Conservation (phyloP, 2,797 vertebrate genomes). For the Pempheris klunzingeri region DNA sequence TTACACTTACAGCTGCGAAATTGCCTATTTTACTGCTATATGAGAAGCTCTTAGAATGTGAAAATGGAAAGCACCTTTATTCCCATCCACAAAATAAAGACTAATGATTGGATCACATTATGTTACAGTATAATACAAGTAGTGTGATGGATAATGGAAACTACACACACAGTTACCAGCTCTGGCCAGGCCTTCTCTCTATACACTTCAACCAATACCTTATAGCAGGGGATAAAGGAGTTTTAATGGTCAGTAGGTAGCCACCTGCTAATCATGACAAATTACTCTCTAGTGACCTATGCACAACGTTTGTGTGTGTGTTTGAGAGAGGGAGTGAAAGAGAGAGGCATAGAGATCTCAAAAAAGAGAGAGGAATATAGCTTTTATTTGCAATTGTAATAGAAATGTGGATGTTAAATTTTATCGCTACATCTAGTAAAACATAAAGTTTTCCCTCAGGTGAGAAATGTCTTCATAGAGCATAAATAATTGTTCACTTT, state of each 20-base stretch:
- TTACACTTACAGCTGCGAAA: constrained; percentile 15
- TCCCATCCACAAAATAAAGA: constrained; percentile 31
- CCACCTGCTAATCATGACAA: constrained; percentile 26
- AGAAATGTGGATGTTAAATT: background rate
- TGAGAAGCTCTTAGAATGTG: constrained; percentile 8
- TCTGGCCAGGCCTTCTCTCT: background rate
- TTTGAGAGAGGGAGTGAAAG: background rate
- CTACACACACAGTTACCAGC: background rate
- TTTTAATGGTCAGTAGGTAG: constrained; percentile 21
- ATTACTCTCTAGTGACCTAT: constrained; percentile 10
- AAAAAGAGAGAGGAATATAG: background rate
- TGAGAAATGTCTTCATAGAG: background rate
- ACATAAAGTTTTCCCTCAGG: background rate
- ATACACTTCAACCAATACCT: constrained; percentile 2
- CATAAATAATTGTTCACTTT: constrained; percentile 2
- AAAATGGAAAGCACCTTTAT: constrained; percentile 29
- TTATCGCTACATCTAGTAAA: background rate
- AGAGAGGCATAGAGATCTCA: background rate
- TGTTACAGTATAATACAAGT: constrained; percentile 3
- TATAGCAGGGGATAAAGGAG: background rate
- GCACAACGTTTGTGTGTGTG: background rate
- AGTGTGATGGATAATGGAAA: constrained; percentile 6
- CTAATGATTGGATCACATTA: constrained; percentile 13
- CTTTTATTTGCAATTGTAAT: background rate
- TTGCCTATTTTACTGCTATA: constrained; percentile 9